Evolutionary conservation across 2,113 vertebrate species (phyloP).

Genomic region (Poeciliopsis turrubarensis): DNA sequence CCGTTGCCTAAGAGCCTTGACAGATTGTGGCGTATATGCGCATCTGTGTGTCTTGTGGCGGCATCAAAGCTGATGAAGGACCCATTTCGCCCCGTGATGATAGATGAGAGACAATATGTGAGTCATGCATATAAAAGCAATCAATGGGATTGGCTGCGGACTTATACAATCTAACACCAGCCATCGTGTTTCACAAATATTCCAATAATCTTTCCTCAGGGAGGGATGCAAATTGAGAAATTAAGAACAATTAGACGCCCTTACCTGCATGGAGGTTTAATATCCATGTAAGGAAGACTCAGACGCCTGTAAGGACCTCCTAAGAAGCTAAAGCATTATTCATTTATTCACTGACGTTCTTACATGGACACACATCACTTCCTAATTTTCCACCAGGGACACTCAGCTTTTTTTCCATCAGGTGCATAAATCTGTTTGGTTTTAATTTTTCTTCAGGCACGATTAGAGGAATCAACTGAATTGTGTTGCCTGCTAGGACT

Average conservation of each 20-base stretch:
- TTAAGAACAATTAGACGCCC: constrained; percentile 46
- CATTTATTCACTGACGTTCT: constrained; percentile 33
- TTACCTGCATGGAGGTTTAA: constrained; percentile 46
- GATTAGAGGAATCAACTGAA: constrained; percentile 5
- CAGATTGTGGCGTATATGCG: neutral
- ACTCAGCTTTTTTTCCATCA: neutral
- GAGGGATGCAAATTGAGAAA: constrained; percentile 4
- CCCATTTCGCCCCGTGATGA: constrained; percentile 51
- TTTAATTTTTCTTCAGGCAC: constrained; percentile 19
- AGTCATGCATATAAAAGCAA: constrained; percentile 45
- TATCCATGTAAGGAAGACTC: constrained; percentile 52
- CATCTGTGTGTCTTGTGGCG: constrained; percentile 8
- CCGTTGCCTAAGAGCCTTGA: constrained; percentile 7
- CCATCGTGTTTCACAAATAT: constrained; percentile 8
- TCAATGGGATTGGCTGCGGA: constrained; percentile 42
- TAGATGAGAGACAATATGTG: constrained; percentile 51
- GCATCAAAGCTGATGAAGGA: constrained; percentile 47
- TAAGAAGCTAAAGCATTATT: constrained; percentile 39
- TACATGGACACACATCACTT: constrained; percentile 19
- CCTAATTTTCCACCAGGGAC: constrained; percentile 22
- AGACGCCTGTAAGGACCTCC: constrained; percentile 38
- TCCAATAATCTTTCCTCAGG: constrained; percentile 1
- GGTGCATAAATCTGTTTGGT: constrained; percentile 15
- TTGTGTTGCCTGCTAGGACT: neutral
- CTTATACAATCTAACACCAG: constrained; percentile 1